Conservation (phyloP, 2,113 vertebrate genomes). For the Lycaon pictus region DNA sequence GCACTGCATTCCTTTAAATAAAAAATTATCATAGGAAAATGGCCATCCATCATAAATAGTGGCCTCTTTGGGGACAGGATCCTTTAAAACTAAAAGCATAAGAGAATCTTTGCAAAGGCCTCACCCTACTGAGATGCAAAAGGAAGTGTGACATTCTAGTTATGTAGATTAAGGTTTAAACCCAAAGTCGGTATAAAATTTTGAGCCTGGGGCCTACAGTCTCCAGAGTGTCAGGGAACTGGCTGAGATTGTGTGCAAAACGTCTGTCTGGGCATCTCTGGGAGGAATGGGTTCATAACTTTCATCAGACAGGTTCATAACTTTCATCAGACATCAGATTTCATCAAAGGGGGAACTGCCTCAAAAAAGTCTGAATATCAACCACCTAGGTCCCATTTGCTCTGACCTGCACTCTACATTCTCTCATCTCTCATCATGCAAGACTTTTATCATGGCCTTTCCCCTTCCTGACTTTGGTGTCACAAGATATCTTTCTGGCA, state of each 20-base stretch:
- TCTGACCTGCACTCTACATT: neutral
- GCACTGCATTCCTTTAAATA: neutral
- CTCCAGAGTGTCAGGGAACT: too few relatives aligned
- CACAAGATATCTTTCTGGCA: neutral
- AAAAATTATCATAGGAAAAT: neutral
- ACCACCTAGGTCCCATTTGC: rapidly evolving
- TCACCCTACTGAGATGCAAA: neutral
- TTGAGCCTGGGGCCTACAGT: neutral
- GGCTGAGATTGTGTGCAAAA: neutral
- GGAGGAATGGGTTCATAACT: neutral
- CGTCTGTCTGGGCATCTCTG: neutral
- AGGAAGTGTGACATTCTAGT: neutral
- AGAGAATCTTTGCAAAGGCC: neutral
- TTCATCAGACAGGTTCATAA: neutral
- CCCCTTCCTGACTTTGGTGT: rapidly evolving
- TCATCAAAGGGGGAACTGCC: neutral
- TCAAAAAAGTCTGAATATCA: neutral
- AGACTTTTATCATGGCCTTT: too few relatives aligned
- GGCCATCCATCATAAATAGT: neutral
- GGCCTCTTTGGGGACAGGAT: neutral
- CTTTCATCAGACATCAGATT: neutral
- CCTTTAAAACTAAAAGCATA: neutral
- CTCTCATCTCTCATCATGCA: neutral
- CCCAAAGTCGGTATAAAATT: neutral
- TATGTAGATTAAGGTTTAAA: neutral